Evolutionary conservation across 2,888 invertebrate genomes (phyloP), one percentile per base, ranked within the genome.

Genomic region (Plagodis dolabraria): DNA sequence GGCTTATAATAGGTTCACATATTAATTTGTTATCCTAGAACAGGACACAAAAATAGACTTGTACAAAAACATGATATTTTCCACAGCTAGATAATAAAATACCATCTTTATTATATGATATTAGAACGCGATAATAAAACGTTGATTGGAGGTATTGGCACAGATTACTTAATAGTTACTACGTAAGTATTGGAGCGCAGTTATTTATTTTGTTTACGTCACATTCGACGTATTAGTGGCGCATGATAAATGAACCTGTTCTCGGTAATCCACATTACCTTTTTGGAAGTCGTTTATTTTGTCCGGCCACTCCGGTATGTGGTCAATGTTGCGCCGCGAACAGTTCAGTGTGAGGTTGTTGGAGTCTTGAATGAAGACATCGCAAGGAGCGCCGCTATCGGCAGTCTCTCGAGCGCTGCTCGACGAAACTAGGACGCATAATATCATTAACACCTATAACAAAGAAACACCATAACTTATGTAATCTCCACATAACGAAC

Each of bases 381-480:
- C 88, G 79, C 92, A 92, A 50, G 82, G 76, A 52, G 74, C 74
- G 54, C 71, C 78, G 63, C 72, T 76, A 51, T 67, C 74, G 52
- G 69, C 76, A 65, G 67, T 75, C 70, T 77, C 75, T 65, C 70
- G 70, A 63, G 80, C 83, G 69, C 67, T 73, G 75, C 79, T 74
- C 77, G 76, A 69, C 69, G 77, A 77, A 77, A 86, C 80, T 82
- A 90, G 79, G 74, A 79, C 86, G 81, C 85, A 83, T 74, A 90
- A 73, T 82, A 87, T 78, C 81, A 87, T 84, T 86, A 89, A 83
- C 81, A 88, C 90, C 92, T 92, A 89, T 75, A 89, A 92, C 88
- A 89, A 87, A 89, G 80, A 83, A 82, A 81, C 82, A 79, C 79
- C 75, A 78, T 83, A 77, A 80, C 77, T 79, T 82, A 82, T 79